These are phyloP conservation scores for Oenanthe melanoleuca DNA, from an alignment of 2,113 vertebrate species.

Conservation along the genomic window DNA sequence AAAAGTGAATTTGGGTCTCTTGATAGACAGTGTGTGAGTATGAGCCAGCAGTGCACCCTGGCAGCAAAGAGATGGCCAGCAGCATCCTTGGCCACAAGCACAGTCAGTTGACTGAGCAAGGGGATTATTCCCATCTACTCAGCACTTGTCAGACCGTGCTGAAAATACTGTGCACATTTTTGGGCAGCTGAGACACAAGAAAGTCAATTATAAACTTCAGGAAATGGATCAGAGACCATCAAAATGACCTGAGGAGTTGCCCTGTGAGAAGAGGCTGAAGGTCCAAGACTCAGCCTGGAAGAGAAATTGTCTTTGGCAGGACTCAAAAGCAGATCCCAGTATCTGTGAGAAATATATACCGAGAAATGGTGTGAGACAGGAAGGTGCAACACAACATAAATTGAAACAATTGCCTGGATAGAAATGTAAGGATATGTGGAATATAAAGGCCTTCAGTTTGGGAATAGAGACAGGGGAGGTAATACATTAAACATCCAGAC, in stretches of 20 bases:
- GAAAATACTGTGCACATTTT: background rate
- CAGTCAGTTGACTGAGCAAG: background rate
- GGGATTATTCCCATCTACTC: background rate
- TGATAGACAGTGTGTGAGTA: background rate
- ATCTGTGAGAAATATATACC: background rate
- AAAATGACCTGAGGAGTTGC: background rate
- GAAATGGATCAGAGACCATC: background rate
- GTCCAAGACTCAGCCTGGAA: background rate
- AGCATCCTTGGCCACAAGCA: background rate
- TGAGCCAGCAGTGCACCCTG: background rate
- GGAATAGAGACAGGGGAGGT: background rate
- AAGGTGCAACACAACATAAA: background rate
- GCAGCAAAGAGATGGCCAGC: background rate
- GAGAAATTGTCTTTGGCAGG: background rate
- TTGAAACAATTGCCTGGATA: background rate
- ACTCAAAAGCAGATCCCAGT: background rate
- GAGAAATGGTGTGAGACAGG: background rate
- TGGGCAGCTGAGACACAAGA: background rate
- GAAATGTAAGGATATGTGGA: background rate
- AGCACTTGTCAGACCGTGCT: background rate
- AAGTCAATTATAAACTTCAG: background rate
- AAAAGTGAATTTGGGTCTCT: background rate
- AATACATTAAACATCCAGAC: background rate
- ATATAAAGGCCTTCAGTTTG: background rate
- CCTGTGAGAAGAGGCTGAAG: background rate